Conservation (phyloP, 2,797 vertebrate species). For the Paramormyrops hopkinsi region DNA sequence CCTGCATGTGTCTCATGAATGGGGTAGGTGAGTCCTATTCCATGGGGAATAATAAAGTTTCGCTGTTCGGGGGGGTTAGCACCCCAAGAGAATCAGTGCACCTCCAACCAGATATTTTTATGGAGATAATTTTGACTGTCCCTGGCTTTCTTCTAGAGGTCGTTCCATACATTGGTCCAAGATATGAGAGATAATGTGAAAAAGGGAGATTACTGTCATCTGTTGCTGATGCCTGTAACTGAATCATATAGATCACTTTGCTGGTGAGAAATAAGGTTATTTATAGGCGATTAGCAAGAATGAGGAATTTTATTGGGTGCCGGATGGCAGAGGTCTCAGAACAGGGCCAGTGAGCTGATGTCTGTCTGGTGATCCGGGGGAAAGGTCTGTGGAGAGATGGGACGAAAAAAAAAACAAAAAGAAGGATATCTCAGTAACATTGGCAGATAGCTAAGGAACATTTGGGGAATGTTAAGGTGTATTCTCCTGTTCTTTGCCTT, state of each 20-base stretch:
- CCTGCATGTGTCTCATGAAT: neutral
- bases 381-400: neutral
- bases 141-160: neutral
- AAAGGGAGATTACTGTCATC: neutral
- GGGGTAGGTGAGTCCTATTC: neutral
- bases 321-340: neutral
- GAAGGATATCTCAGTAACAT: neutral
- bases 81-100: neutral
- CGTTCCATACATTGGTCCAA: neutral
- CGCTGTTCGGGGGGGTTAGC: neutral
- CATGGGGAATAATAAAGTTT: neutral
- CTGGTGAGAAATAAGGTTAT: constrained; percentile 12
- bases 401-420: neutral
- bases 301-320: neutral
- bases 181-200: neutral
- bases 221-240: constrained; percentile 5
- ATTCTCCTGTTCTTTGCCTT: neutral
- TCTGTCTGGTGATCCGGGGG: neutral
- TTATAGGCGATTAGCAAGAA: neutral
- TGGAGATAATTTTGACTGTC: neutral
- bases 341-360: neutral
- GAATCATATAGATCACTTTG: neutral
- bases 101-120: neutral
- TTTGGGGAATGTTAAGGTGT: neutral
- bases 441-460: neutral